Evolutionary conservation across 2,113 vertebrate species (phyloP).

Genomic region (Zosterops pallidus): DNA sequence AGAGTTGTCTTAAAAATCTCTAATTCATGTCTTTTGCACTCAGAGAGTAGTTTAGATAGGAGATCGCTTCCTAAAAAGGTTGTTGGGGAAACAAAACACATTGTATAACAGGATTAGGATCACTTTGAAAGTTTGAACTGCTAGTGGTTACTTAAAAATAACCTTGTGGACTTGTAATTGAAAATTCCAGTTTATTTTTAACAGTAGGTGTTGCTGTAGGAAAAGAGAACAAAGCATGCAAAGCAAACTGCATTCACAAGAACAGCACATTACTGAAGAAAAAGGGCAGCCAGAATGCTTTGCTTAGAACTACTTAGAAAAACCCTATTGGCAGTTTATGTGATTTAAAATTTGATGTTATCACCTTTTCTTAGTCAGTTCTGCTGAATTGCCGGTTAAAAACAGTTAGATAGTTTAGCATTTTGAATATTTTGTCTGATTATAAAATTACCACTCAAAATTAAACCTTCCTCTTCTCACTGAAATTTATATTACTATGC

Average conservation of each 20-base stretch:
- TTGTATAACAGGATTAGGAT: conserved; percentile 56
- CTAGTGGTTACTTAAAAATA: conserved; percentile 42
- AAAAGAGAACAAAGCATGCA: conserved; percentile 10
- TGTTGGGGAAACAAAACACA: conserved; percentile 39
- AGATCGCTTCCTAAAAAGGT: not conserved
- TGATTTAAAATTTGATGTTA: not conserved
- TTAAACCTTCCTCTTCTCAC: not conserved
- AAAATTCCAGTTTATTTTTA: conserved; percentile 50
- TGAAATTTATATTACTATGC: not conserved
- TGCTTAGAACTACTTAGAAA: not conserved
- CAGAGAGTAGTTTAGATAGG: not conserved
- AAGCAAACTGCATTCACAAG: not conserved
- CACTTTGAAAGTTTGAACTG: not conserved
- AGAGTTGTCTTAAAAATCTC: conserved; percentile 5
- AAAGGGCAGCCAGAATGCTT: not conserved
- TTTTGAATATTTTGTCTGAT: not conserved
- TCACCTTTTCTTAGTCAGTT: not conserved
- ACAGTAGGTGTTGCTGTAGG: conserved; percentile 60
- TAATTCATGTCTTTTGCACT: not conserved
- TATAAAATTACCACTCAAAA: not conserved
- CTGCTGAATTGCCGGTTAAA: not conserved
- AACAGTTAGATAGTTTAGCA: not conserved
- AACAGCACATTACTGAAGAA: not conserved
- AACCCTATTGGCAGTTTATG: not conserved
- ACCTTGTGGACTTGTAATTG: not conserved